Conservation (phyloP, 1,140 invertebrate species). For the Sitobion miscanthi region DNA sequence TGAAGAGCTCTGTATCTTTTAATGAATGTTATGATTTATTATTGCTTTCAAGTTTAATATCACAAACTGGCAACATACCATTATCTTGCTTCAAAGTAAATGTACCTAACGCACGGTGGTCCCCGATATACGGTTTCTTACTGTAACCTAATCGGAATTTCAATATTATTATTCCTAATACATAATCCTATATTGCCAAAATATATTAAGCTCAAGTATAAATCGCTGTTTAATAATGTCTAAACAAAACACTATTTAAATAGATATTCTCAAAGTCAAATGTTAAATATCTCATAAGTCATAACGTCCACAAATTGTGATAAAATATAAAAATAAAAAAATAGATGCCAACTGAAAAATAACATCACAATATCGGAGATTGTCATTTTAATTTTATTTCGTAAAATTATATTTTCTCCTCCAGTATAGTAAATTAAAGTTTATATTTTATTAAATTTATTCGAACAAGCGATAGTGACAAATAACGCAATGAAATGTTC, state of each 20-base stretch:
- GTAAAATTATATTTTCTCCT: neutral
- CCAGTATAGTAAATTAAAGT: neutral
- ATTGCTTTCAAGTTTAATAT: neutral
- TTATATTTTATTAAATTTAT: neutral
- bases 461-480: neutral
- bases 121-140: neutral
- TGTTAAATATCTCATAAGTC: no score
- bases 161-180: neutral
- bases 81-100: neutral
- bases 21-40: neutral
- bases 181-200: no score
- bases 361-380: no score
- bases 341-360: no score
- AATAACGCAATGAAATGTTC: neutral
- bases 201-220: neutral
- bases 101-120: neutral
- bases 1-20: neutral
- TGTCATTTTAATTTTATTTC: no score
- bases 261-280: no score
- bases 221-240: neutral
- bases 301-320: no score
- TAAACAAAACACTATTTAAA: no score
- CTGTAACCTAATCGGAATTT: neutral
- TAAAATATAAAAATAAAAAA: no score
- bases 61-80: neutral